These are phyloP conservation scores for Planiliza haematocheilus DNA, from an alignment of 2,113 vertebrate species.

Conservation along the genomic window DNA sequence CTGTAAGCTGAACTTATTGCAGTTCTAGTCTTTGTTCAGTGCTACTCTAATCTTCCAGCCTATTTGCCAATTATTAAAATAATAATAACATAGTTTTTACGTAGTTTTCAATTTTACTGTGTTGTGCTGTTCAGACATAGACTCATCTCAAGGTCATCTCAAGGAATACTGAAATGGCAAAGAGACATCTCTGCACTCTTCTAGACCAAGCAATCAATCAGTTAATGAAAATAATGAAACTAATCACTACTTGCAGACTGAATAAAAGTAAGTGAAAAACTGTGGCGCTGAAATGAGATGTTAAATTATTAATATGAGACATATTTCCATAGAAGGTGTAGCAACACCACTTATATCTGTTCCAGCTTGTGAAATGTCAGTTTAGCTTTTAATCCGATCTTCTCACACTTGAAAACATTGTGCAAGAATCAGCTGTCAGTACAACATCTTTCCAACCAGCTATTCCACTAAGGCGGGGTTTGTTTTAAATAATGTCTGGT, in stretches of 20 bases:
- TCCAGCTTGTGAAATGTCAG: conserved; percentile 17
- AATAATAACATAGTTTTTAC: too few species aligned
- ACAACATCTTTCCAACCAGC: conserved; percentile 15
- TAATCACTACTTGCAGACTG: not conserved
- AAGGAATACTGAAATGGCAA: too few species aligned
- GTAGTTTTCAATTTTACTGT: not conserved
- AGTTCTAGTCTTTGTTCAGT: not conserved
- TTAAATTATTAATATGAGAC: not conserved
- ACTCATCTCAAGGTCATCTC: not conserved
- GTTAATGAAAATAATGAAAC: not conserved
- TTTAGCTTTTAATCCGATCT: conserved; percentile 32
- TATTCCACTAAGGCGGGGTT: conserved; percentile 18
- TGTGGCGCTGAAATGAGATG: not conserved
- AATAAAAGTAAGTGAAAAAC: not conserved
- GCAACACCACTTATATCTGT: not conserved
- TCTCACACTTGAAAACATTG: conserved; percentile 5
- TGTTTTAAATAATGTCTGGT: conserved; percentile 56
- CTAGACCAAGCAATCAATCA: not conserved
- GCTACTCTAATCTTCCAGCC: too few species aligned
- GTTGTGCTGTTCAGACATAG: not conserved
- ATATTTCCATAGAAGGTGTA: not conserved
- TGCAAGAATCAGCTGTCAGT: conserved; percentile 34
- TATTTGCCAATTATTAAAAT: too few species aligned
- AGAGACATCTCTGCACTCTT: not conserved
- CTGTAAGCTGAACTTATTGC: not conserved